Base-by-base conservation (phyloP, 2,113 vertebrate species). In the Castor canadensis region DNA sequence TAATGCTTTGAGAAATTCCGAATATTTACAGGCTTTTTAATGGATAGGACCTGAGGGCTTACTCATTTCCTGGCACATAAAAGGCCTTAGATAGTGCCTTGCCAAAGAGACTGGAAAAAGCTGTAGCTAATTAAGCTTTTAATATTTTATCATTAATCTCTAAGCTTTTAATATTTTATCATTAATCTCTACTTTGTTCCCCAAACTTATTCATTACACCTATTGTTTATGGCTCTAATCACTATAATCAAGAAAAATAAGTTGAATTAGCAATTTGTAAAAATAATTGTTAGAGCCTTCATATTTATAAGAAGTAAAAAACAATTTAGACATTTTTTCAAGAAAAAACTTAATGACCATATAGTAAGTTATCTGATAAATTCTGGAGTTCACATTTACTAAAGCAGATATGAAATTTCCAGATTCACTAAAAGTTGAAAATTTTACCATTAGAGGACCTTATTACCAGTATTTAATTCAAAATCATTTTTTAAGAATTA, bases 381-480 rank as follows among this genome's bases (percentile, higher is more conserved):
- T 49, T 86, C 32, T 95, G 13, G 94, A 62, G 62, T 83, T 54
- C 17, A 67, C 1, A 92, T 79, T 77, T 81, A 87, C 45, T 66
- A 89, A 94, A 75, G 58, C 1, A 86, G 64, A 20, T n/a, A 91
- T 0, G 6, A 76, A 32, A 88, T 56, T 87, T 96, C 80, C 40
- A 93, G 89, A 76, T 80, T 92, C 10, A 77, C 40, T 80, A 69
- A 75, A 95, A 94, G 20, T 49, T 86, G 62, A 35, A 95, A 92
- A 83, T 89, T 94, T 94, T 80, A 91, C 89, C 86, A 97, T 79
- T 87, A 96, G 62, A 92, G 93, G 73, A 83, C 89, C 91, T 95
- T 95, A 76, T 82, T 60, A 64, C 52, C 93, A 93, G 56, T 54
- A 91, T 71, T 87, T 95, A 49, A 94, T 89, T 94, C 40, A 89